These are phyloP conservation scores for Ageneiosus marmoratus DNA, from an alignment of 2,113 vertebrate species.

Conservation along the genomic window DNA sequence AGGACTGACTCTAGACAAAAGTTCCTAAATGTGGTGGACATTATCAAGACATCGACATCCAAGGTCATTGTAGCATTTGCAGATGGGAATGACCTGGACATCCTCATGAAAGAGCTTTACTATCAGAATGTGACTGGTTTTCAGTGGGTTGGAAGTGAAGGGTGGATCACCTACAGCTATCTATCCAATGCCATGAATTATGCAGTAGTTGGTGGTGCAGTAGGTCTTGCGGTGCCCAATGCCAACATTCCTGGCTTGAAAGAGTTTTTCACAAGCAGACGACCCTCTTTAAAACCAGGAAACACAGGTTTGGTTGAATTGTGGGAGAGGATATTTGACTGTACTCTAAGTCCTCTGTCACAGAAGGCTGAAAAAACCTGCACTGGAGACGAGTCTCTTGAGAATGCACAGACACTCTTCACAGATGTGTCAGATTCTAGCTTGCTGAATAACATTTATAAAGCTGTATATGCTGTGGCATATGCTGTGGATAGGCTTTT, in stretches of 20 bases:
- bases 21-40: slow-evolving; percentile 70
- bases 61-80: slow-evolving; percentile 76
- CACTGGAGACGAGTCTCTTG: slow-evolving; percentile 69
- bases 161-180: slow-evolving; percentile 76
- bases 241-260: slow-evolving; percentile 70
- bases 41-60: slow-evolving; percentile 72
- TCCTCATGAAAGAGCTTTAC: slow-evolving; percentile 74
- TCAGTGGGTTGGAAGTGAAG: slow-evolving; percentile 79
- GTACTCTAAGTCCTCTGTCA: slow-evolving; percentile 56
- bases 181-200: slow-evolving; percentile 68
- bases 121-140: slow-evolving; percentile 71
- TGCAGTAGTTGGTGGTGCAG: slow-evolving; percentile 71
- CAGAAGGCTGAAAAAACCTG: slow-evolving; percentile 52
- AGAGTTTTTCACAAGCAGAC: slow-evolving; percentile 65
- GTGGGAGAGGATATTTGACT: slow-evolving; percentile 73
- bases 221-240: slow-evolving; percentile 73
- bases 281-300: slow-evolving; percentile 63
- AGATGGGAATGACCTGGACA: slow-evolving; percentile 73
- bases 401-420: slow-evolving; percentile 62
- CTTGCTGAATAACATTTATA: slow-evolving; percentile 75
- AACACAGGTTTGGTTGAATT: slow-evolving; percentile 70
- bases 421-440: slow-evolving; percentile 75
- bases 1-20: slow-evolving; percentile 69
- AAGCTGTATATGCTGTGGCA: slow-evolving; percentile 73
- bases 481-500: slow-evolving; percentile 68